These are phyloP conservation scores for Numenius phaeopus DNA, from an alignment of 2,797 vertebrate genomes.

Conservation along the genomic window DNA sequence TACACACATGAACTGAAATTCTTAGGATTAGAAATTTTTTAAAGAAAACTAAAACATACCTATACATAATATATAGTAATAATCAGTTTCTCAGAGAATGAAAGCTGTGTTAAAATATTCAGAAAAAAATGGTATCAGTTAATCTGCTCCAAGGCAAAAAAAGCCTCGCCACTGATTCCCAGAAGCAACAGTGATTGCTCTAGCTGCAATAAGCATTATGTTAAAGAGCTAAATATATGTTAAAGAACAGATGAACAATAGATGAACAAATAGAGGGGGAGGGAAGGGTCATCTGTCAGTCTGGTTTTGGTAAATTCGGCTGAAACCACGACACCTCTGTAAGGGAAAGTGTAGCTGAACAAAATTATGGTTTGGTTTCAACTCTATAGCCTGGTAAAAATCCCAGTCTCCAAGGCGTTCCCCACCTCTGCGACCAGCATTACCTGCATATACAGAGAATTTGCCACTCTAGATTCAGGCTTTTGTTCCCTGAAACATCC, in stretches of 20 bases:
- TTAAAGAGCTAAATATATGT: background rate
- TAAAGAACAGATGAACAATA: background rate
- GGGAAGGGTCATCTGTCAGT: too few species aligned
- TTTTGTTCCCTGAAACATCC: background rate
- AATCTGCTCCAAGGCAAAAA: background rate
- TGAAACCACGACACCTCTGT: background rate
- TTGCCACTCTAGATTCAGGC: background rate
- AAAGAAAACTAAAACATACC: background rate
- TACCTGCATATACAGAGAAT: background rate
- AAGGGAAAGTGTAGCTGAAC: background rate
- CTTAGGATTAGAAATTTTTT: background rate
- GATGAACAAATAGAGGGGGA: too few species aligned
- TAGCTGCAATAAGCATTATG: background rate
- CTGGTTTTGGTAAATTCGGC: too few species aligned
- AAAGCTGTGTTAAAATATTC: background rate
- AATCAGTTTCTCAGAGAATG: background rate
- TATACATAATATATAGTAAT: background rate
- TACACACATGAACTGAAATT: background rate
- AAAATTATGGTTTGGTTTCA: background rate
- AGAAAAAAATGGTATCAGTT: background rate
- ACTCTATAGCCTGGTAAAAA: background rate
- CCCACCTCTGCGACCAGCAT: background rate
- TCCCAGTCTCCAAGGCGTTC: rapidly evolving
- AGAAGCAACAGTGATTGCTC: background rate
- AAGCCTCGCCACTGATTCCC: background rate